A percentile compares a stretch with the other conserved stretches of the same genome.
phyloP scores from a whole-genome alignment of 2,888 invertebrate genomes.

The Amphiduros pacificus region DNA sequence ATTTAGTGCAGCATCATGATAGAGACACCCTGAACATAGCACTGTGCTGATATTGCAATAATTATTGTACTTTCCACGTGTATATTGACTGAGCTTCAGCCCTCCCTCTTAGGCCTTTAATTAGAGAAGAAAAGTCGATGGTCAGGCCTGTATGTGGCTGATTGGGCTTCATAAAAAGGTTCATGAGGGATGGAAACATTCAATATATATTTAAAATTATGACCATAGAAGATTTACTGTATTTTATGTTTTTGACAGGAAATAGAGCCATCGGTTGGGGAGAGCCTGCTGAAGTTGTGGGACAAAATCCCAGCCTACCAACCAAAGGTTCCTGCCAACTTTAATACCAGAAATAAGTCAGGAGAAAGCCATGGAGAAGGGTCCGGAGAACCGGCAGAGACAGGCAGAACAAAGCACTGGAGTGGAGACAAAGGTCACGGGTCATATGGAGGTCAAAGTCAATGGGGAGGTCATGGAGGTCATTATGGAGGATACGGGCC shows the following conservation, averaged over 20 bases:
- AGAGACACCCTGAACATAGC: too few species aligned
- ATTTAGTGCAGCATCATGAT: too few species aligned
- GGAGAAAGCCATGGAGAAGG: background rate
- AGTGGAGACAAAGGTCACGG: slow-evolving; percentile 4
- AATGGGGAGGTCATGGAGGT: background rate
- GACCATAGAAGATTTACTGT: too few species aligned
- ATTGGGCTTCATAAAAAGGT: too few species aligned
- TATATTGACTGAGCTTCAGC: too few species aligned
- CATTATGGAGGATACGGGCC: background rate
- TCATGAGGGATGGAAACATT: background rate
- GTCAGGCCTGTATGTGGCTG: too few species aligned
- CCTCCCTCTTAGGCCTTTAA: too few species aligned
- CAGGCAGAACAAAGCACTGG: background rate
- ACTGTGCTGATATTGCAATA: too few species aligned
- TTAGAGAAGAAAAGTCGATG: too few species aligned
- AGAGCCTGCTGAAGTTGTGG: slow-evolving; percentile 60
- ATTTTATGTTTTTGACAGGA: slow-evolving; percentile 58
- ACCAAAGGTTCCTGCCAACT: background rate
- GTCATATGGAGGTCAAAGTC: slow-evolving; percentile 8
- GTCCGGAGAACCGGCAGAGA: background rate
- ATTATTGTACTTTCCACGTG: too few species aligned
- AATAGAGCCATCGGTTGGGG: slow-evolving; percentile 61
- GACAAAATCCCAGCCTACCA: slow-evolving; percentile 46
- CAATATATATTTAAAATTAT: background rate
- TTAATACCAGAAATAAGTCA: background rate